Base-by-base conservation (phyloP, 2,113 vertebrate species). In the Chloropsis hardwickii region DNA sequence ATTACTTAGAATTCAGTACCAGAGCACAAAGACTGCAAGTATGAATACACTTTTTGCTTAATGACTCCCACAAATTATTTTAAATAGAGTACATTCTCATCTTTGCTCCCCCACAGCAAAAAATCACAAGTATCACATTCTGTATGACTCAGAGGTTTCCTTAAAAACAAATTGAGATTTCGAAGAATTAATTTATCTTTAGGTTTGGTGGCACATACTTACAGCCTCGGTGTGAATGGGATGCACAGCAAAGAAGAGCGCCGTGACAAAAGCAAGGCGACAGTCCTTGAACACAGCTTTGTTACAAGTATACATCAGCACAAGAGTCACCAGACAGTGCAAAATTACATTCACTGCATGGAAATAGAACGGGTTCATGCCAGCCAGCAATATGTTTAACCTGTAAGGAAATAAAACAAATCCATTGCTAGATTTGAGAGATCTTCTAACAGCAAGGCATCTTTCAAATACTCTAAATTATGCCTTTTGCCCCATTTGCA, bases 181-280 rank as follows among this genome's bases (percentile, higher is more conserved):
- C 35, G 37, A 85, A 80, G 47, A 14, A 50, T 69, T 12, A 31
- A 8, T 61, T 81, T 81, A n/a, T 90, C 93, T 88, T 74, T 67
- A 78, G 71, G 47, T 48, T 57, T n/a, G 64, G n/a, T 86, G 61
- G 48, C 67, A 42, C 70, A 71, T 96, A 99, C 99, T 99, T 97
- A 99, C 99, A 33, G 99, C 99, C 96, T 99, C 99, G 0, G 99
- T 99, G 98, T 99, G 99, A 86, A 99, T 94, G 11, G 99, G 99
- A 95, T 99, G 99, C 65, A 99, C 99, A 5, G 99, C 98, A 50
- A 99, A 99, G 81, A 99, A 98, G 70, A 99, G 95, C 0, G 99
- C 98, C 0, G 99, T 98, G 95, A 99, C 95, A 88, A 99, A 98
- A 90, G 99, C 98, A 44, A 98, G 98, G 3, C 97, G 96, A 1